These are phyloP conservation scores for Neoascia interrupta DNA, from an alignment of 2,888 invertebrate genomes.

Conservation along the genomic window DNA sequence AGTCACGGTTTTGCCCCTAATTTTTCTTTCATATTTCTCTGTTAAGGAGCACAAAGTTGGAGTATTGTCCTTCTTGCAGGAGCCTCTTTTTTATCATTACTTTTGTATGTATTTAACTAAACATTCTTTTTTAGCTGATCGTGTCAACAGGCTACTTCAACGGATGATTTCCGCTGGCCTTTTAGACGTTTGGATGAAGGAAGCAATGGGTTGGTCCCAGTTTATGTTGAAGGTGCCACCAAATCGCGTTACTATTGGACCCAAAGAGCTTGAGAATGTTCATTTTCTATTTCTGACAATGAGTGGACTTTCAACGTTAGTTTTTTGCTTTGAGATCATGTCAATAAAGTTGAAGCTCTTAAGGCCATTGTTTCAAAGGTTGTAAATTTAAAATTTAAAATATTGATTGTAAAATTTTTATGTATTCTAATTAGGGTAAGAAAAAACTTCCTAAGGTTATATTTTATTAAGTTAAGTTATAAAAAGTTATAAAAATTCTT, in stretches of 20 bases:
- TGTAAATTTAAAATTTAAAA: no score
- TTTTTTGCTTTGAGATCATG: conserved; percentile 42
- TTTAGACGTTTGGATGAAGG: conserved; percentile 68
- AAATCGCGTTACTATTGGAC: no score
- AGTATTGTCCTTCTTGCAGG: conserved; percentile 8
- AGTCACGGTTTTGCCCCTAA: conserved; percentile 62
- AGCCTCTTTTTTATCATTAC: conserved; percentile 4
- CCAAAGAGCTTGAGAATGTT: no score
- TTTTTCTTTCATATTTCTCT: conserved; percentile 61
- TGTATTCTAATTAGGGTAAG: no score
- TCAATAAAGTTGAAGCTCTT: conserved; percentile 1
- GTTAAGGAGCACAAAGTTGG: conserved; percentile 25
- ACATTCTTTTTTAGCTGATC: conserved; percentile 73
- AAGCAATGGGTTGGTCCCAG: conserved; percentile 20
- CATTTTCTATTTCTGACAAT: neutral
- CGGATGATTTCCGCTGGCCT: conserved; percentile 72
- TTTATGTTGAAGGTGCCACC: neutral
- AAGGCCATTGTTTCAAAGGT: neutral
- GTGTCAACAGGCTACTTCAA: conserved; percentile 71
- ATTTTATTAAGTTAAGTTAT: no score
- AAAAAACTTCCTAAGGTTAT: no score
- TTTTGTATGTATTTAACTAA: conserved; percentile 71
- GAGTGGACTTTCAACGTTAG: conserved; percentile 20
- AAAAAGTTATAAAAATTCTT: no score
- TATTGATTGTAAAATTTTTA: no score